Evolutionary conservation across 1,140 invertebrate genomes (phyloP), one percentile per base, ranked within the genome.

Genomic region (Bombus superbus): DNA sequence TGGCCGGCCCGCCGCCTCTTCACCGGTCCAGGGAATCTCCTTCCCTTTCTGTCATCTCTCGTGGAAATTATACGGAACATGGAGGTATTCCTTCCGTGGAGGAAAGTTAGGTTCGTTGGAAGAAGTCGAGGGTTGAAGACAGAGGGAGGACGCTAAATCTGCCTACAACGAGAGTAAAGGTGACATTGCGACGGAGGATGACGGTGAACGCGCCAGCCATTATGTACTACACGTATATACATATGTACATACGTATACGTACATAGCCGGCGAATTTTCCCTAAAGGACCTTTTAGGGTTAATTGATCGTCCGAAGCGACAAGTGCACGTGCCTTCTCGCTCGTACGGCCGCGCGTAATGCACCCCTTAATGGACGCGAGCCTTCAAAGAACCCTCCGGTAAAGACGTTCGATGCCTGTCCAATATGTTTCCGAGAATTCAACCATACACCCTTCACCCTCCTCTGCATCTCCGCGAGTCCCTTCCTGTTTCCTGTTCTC

Each of bases 301-400:
- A 95, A 95, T 95, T 95, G 94, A 93, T 92, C 93, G 92, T 93
- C 91, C 90, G 91, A 94, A 94, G 94, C 94, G 93, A 95, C 94
- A 94, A 93, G 62, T 62, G 66, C 83, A 80, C 83, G 76, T 80
- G 83, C 42, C 75, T n/a, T 25, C 10, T 5, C 66, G 40, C 32
- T n/a, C 75, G 53, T 38, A 78, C 53, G 47, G n/a, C 15, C 75
- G 15, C 68, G 76, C 57, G 83, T 85, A 85, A 85, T 85, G 83
- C 76, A 85, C 76, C 68, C 76, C 76, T 80, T 85, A 85, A 85
- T 85, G 83, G 83, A 80, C 38, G 42, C 38, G 76, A 38, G n/a
- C 15, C 76, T 44, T 83, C 81, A 83, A 83, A 76, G 81, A 75
- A 75, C 71, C 22, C 32, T 35, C 15, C 59, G 38, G 28, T 72